phyloP scores from a whole-genome alignment of 2,888 invertebrate genomes.

The Chrysolina oricalcia region DNA sequence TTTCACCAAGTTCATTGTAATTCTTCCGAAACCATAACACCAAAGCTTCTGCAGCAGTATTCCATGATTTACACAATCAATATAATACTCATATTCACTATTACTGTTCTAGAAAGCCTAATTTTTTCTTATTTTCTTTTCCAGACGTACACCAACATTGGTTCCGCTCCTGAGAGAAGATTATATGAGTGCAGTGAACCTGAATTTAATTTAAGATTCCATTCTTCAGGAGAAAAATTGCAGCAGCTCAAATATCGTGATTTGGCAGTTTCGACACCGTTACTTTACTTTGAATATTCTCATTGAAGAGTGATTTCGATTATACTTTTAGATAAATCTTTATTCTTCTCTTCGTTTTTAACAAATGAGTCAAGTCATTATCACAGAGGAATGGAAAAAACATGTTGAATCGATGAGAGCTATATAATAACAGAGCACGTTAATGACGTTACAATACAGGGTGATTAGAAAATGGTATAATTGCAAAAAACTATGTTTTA shows the following conservation, averaged over 20 bases:
- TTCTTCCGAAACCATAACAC: too few relatives aligned
- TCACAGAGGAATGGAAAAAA: background rate
- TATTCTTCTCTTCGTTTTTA: background rate
- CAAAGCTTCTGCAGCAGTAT: too few relatives aligned
- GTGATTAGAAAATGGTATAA: background rate
- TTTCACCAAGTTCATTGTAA: too few relatives aligned
- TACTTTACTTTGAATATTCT: background rate
- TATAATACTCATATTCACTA: too few relatives aligned
- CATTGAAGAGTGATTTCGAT: background rate
- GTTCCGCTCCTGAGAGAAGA: constrained; percentile 80
- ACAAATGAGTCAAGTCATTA: background rate
- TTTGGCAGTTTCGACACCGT: constrained; percentile 23
- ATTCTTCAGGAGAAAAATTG: background rate
- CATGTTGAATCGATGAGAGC: constrained; percentile 5
- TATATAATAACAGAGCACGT: constrained; percentile 21
- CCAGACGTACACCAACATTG: constrained; percentile 77
- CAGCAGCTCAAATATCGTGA: constrained; percentile 38
- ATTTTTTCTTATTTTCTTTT: constrained; percentile 64
- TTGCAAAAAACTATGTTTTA: background rate
- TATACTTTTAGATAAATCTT: background rate
- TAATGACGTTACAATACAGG: constrained; percentile 23
- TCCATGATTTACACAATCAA: too few relatives aligned
- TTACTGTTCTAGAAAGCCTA: background rate
- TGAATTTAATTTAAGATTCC: constrained; percentile 69
- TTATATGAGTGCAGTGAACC: constrained; percentile 77